Evolutionary conservation across 1,140 invertebrate species (phyloP).

Genomic region (Drosophila grimshawi): DNA sequence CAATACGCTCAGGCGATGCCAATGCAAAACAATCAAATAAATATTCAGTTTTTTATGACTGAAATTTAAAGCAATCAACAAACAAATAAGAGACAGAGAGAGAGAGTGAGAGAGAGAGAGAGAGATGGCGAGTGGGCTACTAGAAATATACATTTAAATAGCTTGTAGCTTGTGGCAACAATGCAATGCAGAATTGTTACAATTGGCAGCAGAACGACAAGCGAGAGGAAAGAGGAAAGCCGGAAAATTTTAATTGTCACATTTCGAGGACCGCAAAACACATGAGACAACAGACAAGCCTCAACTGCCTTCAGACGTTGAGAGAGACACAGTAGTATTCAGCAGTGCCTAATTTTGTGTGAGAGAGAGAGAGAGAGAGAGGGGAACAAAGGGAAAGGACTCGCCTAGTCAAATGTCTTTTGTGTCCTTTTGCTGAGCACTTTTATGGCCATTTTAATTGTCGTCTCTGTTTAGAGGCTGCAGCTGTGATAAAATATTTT

Average conservation of each 20-base stretch:
- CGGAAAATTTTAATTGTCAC: slow-evolving; percentile 63
- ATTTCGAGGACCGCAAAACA: slow-evolving; percentile 52
- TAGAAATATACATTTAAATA: slow-evolving; percentile 30
- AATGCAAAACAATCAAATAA: background rate
- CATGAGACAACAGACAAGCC: slow-evolving; percentile 34
- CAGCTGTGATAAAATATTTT: slow-evolving; percentile 65
- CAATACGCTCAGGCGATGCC: background rate
- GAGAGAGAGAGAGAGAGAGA: background rate
- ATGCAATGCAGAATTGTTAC: slow-evolving; percentile 3
- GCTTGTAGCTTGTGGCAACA: background rate
- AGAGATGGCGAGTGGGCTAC: background rate
- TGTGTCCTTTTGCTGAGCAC: slow-evolving; percentile 21
- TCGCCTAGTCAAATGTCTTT: slow-evolving; percentile 5
- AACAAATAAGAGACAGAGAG: too few relatives aligned
- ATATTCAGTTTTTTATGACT: background rate
- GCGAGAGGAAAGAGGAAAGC: background rate
- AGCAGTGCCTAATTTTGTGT: slow-evolving; percentile 46
- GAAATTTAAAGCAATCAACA: slow-evolving; percentile 11
- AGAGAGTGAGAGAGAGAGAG: background rate
- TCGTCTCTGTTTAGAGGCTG: slow-evolving; percentile 64
- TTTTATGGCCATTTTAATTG: slow-evolving; percentile 72
- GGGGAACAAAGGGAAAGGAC: slow-evolving; percentile 19
- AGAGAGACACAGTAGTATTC: background rate
- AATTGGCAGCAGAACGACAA: slow-evolving; percentile 14
- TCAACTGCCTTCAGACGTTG: background rate